A percentile compares a stretch with the other conserved stretches of the same genome.
Conservation (phyloP, 2,113 vertebrate genomes). For the Dicerorhinus sumatrensis region DNA sequence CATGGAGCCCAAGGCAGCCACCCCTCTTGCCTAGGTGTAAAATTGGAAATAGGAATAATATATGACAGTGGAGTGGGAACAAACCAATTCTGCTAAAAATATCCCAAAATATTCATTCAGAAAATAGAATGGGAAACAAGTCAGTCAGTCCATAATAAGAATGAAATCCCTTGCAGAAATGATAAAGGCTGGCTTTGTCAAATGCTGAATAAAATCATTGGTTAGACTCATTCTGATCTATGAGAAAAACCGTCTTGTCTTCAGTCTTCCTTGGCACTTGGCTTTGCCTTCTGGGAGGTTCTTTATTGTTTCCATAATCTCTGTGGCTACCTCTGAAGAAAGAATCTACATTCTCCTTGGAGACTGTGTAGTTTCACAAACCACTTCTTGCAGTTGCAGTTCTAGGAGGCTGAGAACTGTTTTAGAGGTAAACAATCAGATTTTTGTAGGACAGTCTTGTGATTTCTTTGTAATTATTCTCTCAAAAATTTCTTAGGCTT, state of each 20-base stretch:
- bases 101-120: no score
- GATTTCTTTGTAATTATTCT: not conserved
- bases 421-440: not conserved
- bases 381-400: not conserved
- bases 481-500: not conserved
- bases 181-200: not conserved
- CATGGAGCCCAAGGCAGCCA: no score
- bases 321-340: not conserved
- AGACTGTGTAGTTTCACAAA: not conserved
- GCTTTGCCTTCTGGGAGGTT: not conserved
- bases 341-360: not conserved
- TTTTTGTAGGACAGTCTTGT: not conserved
- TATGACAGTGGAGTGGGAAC: not conserved
- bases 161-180: not conserved
- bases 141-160: not conserved
- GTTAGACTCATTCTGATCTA: not conserved
- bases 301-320: not conserved
- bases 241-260: not conserved
- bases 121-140: not conserved
- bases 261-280: not conserved
- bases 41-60: not conserved
- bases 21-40: not conserved
- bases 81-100: not conserved
- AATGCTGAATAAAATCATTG: not conserved
- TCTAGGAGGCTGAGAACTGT: not conserved